Percentiles rank a stretch among this genome's conserved stretches.
Evolutionary conservation across 2,888 invertebrate species (phyloP).

Genomic region (Microplitis deprimator): DNA sequence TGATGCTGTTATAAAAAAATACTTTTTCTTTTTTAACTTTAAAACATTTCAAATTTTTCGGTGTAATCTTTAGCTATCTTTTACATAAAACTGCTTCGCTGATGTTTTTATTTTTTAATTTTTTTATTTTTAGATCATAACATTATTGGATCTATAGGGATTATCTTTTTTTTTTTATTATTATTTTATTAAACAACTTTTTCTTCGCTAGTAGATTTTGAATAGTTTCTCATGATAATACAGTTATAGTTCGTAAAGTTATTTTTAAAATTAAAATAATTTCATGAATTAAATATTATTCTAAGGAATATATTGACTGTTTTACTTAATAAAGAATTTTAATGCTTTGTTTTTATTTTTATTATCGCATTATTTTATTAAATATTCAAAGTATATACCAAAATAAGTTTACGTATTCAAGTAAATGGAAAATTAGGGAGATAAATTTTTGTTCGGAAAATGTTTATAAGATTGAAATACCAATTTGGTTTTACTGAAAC

Average conservation of each 20-base stretch:
- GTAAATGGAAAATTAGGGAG: too few species aligned
- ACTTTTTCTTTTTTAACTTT: neutral
- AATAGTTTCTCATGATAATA: neutral
- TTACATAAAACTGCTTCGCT: neutral
- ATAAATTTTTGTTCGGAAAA: too few species aligned
- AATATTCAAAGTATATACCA: neutral
- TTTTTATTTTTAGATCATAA: neutral
- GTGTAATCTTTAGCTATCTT: neutral
- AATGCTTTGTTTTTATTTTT: neutral
- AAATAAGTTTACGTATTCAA: too few species aligned
- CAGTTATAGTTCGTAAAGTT: neutral
- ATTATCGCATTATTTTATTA: neutral
- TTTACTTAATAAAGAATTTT: neutral
- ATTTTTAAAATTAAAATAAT: neutral
- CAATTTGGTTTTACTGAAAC: too few species aligned
- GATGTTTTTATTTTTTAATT: neutral
- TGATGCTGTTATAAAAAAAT: neutral
- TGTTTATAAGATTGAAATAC: too few species aligned
- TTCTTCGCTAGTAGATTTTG: neutral
- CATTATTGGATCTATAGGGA: neutral
- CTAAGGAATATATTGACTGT: neutral
- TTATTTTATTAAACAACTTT: neutral
- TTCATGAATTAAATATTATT: neutral
- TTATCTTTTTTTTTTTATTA: neutral
- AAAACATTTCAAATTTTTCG: neutral